Evolutionary conservation across 2,113 vertebrate species (phyloP).

Genomic region (Gambusia affinis): DNA sequence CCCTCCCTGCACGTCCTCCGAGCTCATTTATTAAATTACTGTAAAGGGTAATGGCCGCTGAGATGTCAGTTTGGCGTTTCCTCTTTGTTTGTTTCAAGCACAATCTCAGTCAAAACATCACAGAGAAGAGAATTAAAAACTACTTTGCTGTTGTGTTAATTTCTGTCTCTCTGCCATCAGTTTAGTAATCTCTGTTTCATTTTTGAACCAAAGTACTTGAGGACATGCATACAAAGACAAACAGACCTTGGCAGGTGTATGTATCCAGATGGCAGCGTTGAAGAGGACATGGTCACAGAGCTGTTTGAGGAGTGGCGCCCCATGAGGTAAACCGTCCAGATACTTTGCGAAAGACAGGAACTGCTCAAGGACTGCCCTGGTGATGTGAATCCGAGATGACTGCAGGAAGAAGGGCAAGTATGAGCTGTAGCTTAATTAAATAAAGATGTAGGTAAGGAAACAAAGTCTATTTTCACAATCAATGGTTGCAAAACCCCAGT

Average conservation of each 20-base stretch:
- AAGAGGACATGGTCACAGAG: constrained; percentile 99
- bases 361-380: constrained; percentile 94
- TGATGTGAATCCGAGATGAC: constrained; percentile 97
- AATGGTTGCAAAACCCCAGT: too few species aligned
- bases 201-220: constrained; percentile 20
- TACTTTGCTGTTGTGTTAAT: neutral
- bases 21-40: constrained; percentile 36
- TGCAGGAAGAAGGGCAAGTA: constrained; percentile 52
- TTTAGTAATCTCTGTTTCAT: neutral
- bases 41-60: constrained; percentile 37
- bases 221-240: constrained; percentile 15
- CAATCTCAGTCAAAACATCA: constrained; percentile 5
- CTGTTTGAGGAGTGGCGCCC: constrained; percentile 96
- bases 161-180: neutral
- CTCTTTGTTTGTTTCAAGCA: constrained; percentile 5
- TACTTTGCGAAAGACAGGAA: constrained; percentile 99
- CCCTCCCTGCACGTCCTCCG: constrained; percentile 12
- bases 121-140: neutral
- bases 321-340: constrained; percentile 95
- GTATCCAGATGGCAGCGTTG: constrained; percentile 99
- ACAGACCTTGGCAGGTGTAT: constrained; percentile 96
- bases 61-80: constrained; percentile 15
- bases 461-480: neutral
- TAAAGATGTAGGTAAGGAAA: neutral
- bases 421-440: neutral